Base-by-base conservation (phyloP, 1,140 invertebrate genomes). In the Schlechtendalia chinensis region DNA sequence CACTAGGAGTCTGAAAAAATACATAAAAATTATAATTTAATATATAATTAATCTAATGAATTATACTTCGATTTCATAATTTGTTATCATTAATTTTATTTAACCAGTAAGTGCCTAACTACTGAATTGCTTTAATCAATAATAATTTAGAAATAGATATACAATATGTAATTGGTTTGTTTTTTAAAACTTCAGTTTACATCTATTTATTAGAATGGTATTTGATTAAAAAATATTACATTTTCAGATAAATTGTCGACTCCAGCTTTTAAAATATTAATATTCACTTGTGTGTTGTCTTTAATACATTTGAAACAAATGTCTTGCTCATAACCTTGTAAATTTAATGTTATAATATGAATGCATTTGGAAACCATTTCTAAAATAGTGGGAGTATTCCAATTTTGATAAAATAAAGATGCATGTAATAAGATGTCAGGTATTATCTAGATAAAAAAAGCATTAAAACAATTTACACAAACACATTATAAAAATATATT, bases 181-280 rank as follows among this genome's bases (percentile, higher is more conserved):
- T 16, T 59, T 32, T 32, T 32, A 56, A n/a, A n/a, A n/a, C n/a
- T n/a, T 56, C n/a, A 8, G 6, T 19, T 17, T 29, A 61, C 27
- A 61, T 6, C 1, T 61, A 63, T 63, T 39, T 65, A 65, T 39
- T 1, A 65, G n/a, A n/a, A 0, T 63, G 19, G 10, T 71, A 50
- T 19, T 71, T 8, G n/a, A 53, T 72, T 53, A 17, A n/a, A n/a
- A 19, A 29, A 1, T 0, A 71, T 75, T 59, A 75, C 72, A 50
- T 59, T 24, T 58, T 24, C 27, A 24, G 22, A 22, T 39, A 27
- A n/a, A 39, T 56, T 58, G 32, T 75, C 72, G n/a, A 61, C 45
- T 63, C 45, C 75, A 79, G n/a, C 10, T 79, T 50, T 63, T 50
- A 79, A 61, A 47, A 63, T 59, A 59, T 63, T 32, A 61, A 79